Evolutionary conservation across 2,797 vertebrate species (phyloP).

Genomic region (Cossypha polioptera): DNA sequence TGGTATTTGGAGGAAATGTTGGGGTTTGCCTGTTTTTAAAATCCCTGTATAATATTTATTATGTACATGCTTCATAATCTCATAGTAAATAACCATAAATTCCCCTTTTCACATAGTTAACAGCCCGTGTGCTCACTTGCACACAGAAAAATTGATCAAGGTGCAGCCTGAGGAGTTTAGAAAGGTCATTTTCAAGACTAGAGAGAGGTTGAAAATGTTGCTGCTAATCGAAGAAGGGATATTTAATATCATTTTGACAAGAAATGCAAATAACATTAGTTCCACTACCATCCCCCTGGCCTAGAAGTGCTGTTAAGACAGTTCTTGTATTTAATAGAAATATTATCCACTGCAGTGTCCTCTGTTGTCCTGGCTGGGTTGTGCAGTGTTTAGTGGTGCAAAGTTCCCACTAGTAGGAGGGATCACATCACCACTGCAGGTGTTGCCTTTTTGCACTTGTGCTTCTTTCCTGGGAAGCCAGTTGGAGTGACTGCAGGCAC

Average conservation of each 20-base stretch:
- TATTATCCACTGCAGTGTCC: background rate
- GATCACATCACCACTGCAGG: background rate
- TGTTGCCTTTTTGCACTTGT: fast-evolving
- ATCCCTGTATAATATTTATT: background rate
- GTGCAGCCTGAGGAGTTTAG: background rate
- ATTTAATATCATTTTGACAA: constrained; percentile 5
- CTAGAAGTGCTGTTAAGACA: background rate
- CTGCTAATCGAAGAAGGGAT: constrained; percentile 4
- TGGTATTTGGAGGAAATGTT: background rate
- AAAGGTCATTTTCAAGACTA: constrained; percentile 49
- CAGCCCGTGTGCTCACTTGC: background rate
- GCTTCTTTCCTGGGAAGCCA: background rate
- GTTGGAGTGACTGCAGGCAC: background rate
- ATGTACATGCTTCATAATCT: background rate
- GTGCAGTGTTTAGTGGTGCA: background rate
- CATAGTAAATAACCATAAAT: constrained; percentile 7
- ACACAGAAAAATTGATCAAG: constrained; percentile 22
- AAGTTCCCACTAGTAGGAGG: background rate
- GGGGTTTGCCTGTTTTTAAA: background rate
- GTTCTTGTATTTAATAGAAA: background rate
- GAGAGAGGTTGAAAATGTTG: background rate
- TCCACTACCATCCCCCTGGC: background rate
- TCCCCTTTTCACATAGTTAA: constrained; percentile 27
- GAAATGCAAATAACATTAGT: constrained; percentile 27
- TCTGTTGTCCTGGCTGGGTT: background rate